Evolutionary conservation across 1,140 invertebrate species (phyloP).

Genomic region (Ctenoplectra terminalis): DNA sequence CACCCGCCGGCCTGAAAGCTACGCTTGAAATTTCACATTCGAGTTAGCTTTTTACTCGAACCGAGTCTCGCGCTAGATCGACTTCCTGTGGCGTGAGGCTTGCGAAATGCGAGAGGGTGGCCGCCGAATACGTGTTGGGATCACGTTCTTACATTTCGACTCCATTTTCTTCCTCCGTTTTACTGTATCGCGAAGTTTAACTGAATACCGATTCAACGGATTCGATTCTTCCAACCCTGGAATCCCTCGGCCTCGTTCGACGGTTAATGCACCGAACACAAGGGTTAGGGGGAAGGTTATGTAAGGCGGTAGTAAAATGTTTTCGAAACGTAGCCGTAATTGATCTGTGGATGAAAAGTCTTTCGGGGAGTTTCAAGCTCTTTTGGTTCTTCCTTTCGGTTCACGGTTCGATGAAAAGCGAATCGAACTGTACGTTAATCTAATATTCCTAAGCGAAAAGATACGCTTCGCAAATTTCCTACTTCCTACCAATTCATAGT

Average conservation of each 20-base stretch:
- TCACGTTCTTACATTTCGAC: constrained; percentile 57
- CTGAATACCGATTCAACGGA: constrained; percentile 38
- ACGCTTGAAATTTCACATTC: constrained; percentile 69
- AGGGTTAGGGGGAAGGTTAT: neutral
- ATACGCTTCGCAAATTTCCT: neutral
- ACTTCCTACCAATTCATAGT: neutral
- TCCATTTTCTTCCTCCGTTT: constrained; percentile 27
- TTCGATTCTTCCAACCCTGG: constrained; percentile 6
- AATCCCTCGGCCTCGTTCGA: constrained; percentile 3
- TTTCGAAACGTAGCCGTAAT: constrained; percentile 20
- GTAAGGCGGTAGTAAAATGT: constrained; percentile 13
- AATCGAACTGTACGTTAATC: neutral
- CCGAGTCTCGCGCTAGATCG: constrained; percentile 54
- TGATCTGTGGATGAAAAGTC: neutral
- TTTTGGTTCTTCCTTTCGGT: neutral
- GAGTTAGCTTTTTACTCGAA: constrained; percentile 67
- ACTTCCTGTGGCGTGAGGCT: constrained; percentile 65
- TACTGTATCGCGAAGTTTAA: constrained; percentile 27
- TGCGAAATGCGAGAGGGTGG: constrained; percentile 52
- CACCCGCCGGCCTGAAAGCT: constrained; percentile 38
- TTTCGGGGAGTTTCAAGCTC: neutral
- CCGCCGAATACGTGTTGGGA: constrained; percentile 39
- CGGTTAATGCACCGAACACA: constrained; percentile 8
- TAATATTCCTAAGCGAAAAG: neutral
- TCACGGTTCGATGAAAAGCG: neutral